phyloP scores from a whole-genome alignment of 2,797 vertebrate species.

The Coranthus polyacanthus region DNA sequence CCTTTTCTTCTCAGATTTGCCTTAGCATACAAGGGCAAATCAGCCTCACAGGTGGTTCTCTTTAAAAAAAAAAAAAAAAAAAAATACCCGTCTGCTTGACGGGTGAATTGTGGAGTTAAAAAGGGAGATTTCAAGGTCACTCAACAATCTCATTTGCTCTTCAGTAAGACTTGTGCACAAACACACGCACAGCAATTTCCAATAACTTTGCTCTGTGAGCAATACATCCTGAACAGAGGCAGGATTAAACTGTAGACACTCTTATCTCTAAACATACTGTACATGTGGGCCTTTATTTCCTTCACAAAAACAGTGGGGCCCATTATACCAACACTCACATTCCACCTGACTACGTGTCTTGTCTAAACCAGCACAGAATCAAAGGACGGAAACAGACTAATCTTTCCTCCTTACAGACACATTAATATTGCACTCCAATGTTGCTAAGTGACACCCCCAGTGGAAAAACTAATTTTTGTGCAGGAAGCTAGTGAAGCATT shows the following conservation, averaged over 20 bases:
- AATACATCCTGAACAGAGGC: constrained; percentile 43
- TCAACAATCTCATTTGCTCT: constrained; percentile 50
- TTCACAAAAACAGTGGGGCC: constrained; percentile 59
- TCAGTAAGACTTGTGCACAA: constrained; percentile 38
- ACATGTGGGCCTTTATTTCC: constrained; percentile 59
- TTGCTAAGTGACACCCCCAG: constrained; percentile 73
- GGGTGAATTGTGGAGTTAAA: constrained; percentile 38
- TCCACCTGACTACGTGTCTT: constrained; percentile 71
- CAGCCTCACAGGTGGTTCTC: constrained; percentile 68
- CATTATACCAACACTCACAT: constrained; percentile 67
- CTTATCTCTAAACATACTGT: constrained; percentile 57
- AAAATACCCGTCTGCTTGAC: too few species aligned
- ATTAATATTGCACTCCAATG: constrained; percentile 55
- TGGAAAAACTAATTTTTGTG: constrained; percentile 79
- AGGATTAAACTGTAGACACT: constrained; percentile 37
- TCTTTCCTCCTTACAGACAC: constrained; percentile 71
- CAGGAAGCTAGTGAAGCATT: constrained; percentile 72
- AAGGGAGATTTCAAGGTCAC: constrained; percentile 59
- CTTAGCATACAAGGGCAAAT: constrained; percentile 75
- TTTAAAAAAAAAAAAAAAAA: constrained; percentile 18
- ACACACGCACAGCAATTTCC: constrained; percentile 41
- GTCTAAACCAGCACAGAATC: constrained; percentile 67
- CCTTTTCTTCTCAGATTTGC: constrained; percentile 60
- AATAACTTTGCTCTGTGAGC: constrained; percentile 46
- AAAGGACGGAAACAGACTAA: constrained; percentile 76